Evolutionary conservation across 2,888 invertebrate genomes (phyloP).

Genomic region (Eueremaeus valkanovi): DNA sequence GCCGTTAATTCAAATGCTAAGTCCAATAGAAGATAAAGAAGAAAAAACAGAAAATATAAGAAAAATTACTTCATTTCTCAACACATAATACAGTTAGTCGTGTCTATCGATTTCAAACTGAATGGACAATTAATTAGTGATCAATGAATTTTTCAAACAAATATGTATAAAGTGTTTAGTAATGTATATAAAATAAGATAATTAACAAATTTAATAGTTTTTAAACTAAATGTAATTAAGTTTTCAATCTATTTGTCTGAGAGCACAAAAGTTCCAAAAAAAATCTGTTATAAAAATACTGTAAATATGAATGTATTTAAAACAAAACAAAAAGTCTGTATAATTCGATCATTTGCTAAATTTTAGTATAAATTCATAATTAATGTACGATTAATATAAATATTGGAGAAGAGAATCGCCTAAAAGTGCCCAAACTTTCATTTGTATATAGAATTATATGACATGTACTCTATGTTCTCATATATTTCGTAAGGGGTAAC

Average conservation of each 20-base stretch:
- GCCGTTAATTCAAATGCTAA: slow-evolving; percentile 23
- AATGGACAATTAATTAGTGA: no score
- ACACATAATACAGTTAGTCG: no score
- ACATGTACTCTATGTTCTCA: background rate
- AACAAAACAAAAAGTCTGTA: background rate
- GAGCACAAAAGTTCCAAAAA: background rate
- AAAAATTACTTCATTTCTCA: no score
- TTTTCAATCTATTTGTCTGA: background rate
- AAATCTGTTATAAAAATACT: background rate
- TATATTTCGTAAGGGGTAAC: no score
- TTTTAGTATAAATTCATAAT: background rate
- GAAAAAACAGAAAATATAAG: no score
- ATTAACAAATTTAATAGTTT: no score
- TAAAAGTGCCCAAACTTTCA: slow-evolving; percentile 19
- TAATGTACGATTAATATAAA: background rate
- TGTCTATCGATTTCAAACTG: no score
- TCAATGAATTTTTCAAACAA: no score
- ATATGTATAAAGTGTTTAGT: no score
- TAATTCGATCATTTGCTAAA: background rate
- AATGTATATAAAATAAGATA: no score
- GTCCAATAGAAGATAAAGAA: background rate
- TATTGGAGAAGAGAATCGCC: background rate
- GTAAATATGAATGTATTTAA: background rate
- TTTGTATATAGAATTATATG: background rate
- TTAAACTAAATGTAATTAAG: no score